These are phyloP conservation scores for Anser cygnoides DNA, from an alignment of 2,113 vertebrate species.

Conservation along the genomic window DNA sequence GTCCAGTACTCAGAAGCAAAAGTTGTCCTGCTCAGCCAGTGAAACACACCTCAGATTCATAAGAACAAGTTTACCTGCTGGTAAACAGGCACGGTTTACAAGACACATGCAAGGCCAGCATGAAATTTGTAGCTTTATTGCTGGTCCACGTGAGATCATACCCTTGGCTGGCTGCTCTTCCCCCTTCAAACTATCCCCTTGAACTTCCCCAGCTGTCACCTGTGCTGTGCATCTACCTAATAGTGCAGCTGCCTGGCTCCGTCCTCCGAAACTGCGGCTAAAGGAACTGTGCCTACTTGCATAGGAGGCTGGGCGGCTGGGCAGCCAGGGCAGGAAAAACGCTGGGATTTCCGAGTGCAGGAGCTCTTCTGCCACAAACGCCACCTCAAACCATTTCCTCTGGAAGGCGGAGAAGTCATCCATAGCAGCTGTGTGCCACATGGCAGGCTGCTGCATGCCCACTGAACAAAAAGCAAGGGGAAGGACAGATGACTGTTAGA, in stretches of 20 bases:
- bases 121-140: slow-evolving; percentile 10
- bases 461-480: slow-evolving; percentile 47
- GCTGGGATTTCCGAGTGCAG: slow-evolving; percentile 90
- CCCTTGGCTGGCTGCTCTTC: slow-evolving; percentile 44
- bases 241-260: slow-evolving; percentile 96
- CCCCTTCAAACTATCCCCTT: slow-evolving; percentile 31
- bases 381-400: slow-evolving; percentile 98
- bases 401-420: slow-evolving; percentile 96
- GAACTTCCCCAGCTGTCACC: slow-evolving; percentile 43
- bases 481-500: not conserved
- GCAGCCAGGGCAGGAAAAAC: slow-evolving; percentile 95
- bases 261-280: slow-evolving; percentile 99
- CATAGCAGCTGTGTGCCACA: slow-evolving; percentile 85
- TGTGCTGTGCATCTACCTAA: slow-evolving; percentile 86
- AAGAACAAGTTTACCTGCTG: not conserved
- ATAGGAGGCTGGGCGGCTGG: slow-evolving; percentile 95
- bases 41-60: not conserved
- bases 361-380: slow-evolving; percentile 91
- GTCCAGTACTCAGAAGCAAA: not conserved
- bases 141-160: slow-evolving; percentile 47
- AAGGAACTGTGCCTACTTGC: slow-evolving; percentile 99
- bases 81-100: not conserved
- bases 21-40: not conserved
- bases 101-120: not conserved
- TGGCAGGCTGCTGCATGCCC: slow-evolving; percentile 74